Evolutionary conservation across 2,113 vertebrate genomes (phyloP).

Genomic region (Nothoprocta perdicaria): DNA sequence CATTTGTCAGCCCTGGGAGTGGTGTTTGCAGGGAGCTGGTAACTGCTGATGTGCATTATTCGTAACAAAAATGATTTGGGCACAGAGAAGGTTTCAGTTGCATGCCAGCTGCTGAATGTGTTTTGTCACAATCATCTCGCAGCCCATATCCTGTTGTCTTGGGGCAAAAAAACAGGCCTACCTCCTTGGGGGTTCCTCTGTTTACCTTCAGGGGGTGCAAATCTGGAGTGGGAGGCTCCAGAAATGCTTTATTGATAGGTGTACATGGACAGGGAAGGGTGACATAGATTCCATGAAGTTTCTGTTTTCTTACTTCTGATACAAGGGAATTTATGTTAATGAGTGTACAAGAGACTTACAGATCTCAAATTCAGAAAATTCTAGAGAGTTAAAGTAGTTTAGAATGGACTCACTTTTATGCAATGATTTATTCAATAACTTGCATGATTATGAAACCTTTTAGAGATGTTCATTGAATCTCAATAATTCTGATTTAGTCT

Average conservation of each 20-base stretch:
- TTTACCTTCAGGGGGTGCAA: neutral
- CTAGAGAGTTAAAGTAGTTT: neutral
- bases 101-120: neutral
- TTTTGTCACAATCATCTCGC: neutral
- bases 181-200: neutral
- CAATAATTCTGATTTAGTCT: neutral
- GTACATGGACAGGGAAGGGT: rapidly evolving
- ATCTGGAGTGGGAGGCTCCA: neutral
- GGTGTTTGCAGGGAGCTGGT: neutral
- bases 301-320: neutral
- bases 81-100: neutral
- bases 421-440: neutral
- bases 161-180: neutral
- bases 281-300: neutral
- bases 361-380: neutral
- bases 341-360: neutral
- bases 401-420: neutral
- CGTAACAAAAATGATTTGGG: neutral
- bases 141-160: neutral
- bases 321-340: neutral
- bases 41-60: neutral
- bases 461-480: neutral
- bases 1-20: neutral
- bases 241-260: neutral
- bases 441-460: neutral